These are phyloP conservation scores for Chrysogorgia sp. DNA, from an alignment of 92 coral and sea anemone species.

Conservation along the genomic window DNA sequence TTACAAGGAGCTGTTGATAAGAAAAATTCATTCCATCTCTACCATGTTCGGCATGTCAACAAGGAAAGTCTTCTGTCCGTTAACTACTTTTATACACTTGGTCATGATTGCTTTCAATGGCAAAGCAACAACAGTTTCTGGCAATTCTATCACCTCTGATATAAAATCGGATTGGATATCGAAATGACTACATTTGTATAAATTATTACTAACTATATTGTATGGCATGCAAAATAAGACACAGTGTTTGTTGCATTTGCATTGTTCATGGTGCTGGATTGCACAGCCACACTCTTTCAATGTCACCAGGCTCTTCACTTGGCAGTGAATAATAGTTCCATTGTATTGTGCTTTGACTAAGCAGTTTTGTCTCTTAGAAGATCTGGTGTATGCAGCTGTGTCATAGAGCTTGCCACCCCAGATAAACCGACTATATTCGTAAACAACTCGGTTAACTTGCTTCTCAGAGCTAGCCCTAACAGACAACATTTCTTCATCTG, in stretches of 20 bases:
- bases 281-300: slow-evolving; percentile 11
- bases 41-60: slow-evolving; percentile 15
- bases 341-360: slow-evolving; percentile 3
- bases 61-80: slow-evolving; percentile 16
- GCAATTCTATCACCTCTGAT: slow-evolving; percentile 6
- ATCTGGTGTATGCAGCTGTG: slow-evolving; percentile 20
- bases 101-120: slow-evolving; percentile 13
- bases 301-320: slow-evolving; percentile 12
- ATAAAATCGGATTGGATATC: slow-evolving; percentile 2
- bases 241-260: not conserved
- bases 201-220: slow-evolving; percentile 3
- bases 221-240: slow-evolving; percentile 25
- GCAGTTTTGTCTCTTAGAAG: slow-evolving; percentile 15
- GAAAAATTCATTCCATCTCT: not conserved
- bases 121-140: slow-evolving; percentile 6
- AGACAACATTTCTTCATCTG: not conserved
- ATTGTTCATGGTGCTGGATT: slow-evolving; percentile 24
- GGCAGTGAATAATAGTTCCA: slow-evolving; percentile 3
- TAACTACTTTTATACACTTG: slow-evolving; percentile 19
- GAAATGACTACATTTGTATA: slow-evolving; percentile 11
- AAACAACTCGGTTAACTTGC: not conserved
- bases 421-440: not conserved
- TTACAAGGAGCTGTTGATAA: not conserved
- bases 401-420: slow-evolving; percentile 19
- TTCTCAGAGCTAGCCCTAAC: not conserved